These are phyloP conservation scores for Montipora capitata DNA, from an alignment of 92 coral and sea anemone genomes.

Conservation along the genomic window DNA sequence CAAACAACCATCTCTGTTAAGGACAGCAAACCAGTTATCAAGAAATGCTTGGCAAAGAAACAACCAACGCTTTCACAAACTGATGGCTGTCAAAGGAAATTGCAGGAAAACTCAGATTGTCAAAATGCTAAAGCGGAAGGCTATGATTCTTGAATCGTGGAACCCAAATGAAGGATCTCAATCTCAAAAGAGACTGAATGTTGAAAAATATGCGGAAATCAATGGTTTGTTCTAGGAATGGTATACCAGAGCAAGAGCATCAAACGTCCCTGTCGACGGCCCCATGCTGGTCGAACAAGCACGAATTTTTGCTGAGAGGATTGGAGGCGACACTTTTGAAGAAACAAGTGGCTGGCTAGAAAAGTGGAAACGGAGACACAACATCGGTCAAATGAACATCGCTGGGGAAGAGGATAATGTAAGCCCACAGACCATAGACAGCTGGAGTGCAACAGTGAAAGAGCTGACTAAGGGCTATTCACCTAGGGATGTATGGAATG, in stretches of 20 bases:
- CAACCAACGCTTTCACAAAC: neutral
- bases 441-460: conserved; percentile 58
- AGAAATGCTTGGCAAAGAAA: too few species aligned
- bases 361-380: conserved; percentile 29
- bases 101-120: neutral
- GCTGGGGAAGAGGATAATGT: conserved; percentile 64
- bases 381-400: conserved; percentile 34
- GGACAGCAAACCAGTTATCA: too few species aligned
- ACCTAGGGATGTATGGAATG: too few species aligned
- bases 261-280: conserved; percentile 57
- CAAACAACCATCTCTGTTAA: too few species aligned
- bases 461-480: conserved; percentile 33
- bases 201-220: too few species aligned
- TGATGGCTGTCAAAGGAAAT: conserved; percentile 16
- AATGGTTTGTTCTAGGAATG: conserved; percentile 51
- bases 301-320: neutral
- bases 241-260: conserved; percentile 37
- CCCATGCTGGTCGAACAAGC: conserved; percentile 52
- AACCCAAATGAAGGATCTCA: neutral
- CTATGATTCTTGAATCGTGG: too few species aligned
- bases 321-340: neutral
- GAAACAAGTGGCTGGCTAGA: conserved; percentile 24
- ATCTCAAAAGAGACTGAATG: too few species aligned
- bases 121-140: conserved; percentile 3
- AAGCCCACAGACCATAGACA: conserved; percentile 45